Percentiles rank a stretch among this genome's conserved stretches.
phyloP scores from a whole-genome alignment of 2,797 vertebrate species.

The Mormyrops boulengeri region DNA sequence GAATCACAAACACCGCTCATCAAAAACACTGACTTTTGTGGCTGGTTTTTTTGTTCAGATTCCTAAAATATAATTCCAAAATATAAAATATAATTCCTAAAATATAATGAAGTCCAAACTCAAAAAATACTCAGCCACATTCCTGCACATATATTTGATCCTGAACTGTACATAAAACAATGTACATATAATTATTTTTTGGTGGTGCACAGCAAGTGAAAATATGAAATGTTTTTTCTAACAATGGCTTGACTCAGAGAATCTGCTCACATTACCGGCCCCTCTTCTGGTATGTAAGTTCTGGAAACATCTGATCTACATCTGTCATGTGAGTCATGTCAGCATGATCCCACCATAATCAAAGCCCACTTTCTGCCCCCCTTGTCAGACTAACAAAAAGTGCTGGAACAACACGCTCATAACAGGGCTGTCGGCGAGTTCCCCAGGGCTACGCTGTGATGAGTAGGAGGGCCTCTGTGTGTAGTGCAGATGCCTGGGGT shows the following conservation, averaged over 20 bases:
- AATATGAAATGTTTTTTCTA: not conserved
- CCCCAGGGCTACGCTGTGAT: not conserved
- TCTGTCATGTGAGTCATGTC: not conserved
- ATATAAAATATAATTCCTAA: not conserved
- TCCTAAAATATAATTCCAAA: not conserved
- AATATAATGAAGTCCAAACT: not conserved
- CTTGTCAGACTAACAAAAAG: not conserved
- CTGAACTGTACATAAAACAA: not conserved
- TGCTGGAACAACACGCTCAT: not conserved
- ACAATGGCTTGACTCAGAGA: not conserved
- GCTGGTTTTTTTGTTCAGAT: not conserved
- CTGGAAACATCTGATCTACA: not conserved
- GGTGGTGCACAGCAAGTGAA: not conserved
- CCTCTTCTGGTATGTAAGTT: not conserved
- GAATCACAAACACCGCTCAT: not conserved
- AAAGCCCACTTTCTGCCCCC: not conserved
- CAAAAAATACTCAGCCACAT: not conserved
- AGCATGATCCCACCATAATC: not conserved
- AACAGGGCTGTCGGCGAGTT: not conserved
- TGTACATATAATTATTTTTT: too few relatives aligned
- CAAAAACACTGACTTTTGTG: not conserved
- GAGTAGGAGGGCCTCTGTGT: not conserved
- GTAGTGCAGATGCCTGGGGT: not conserved
- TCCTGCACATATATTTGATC: too few relatives aligned
- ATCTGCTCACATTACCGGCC: too few relatives aligned